Base-by-base conservation (phyloP, 2,888 invertebrate species). In the Noctua comes region DNA sequence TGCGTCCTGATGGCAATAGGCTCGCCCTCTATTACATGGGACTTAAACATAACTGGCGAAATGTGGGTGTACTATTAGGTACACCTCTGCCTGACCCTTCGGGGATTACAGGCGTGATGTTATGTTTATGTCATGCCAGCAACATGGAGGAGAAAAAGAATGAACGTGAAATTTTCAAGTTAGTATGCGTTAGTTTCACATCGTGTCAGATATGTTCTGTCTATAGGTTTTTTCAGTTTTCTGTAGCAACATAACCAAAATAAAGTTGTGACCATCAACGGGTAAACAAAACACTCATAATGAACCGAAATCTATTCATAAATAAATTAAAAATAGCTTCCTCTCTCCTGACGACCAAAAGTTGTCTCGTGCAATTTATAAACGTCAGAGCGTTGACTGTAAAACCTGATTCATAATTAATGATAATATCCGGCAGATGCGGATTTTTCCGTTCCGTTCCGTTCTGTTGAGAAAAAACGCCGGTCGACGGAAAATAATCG, bases 381-480 rank as follows among this genome's bases (percentile, higher is more conserved):
- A 91, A 89, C 92, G 93, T 94, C 94, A 92, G 88, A 89, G 88
- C 91, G 88, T 90, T 92, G 91, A 92, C 92, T 93, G 89, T 90
- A 88, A 92, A 88, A 91, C 91, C 92, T 89, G 94, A 94, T 96
- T 94, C 94, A 96, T 96, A 96, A 97, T 97, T 96, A 96, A 97
- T 95, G 96, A 94, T 95, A 96, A 97, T 97, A 95, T 97, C 97
- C 97, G 96, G 92, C 93, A 90, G 93, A 92, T 89, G 91, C 91
- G 94, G 95, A 94, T 94, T 96, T 95, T 96, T 94, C 92, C 36
- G 36, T 93, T 91, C 92, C 91, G 24, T 96, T 94, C 92, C 36
- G 36, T 62, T 31, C 21, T 10, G 91, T 88, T 92, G 93, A 91
- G 91, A 95, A 95, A 95, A 96, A 95, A 92, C 84, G 91, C 91